phyloP scores from a whole-genome alignment of 2,113 vertebrate genomes.

The Drymodes brunneopygia region DNA sequence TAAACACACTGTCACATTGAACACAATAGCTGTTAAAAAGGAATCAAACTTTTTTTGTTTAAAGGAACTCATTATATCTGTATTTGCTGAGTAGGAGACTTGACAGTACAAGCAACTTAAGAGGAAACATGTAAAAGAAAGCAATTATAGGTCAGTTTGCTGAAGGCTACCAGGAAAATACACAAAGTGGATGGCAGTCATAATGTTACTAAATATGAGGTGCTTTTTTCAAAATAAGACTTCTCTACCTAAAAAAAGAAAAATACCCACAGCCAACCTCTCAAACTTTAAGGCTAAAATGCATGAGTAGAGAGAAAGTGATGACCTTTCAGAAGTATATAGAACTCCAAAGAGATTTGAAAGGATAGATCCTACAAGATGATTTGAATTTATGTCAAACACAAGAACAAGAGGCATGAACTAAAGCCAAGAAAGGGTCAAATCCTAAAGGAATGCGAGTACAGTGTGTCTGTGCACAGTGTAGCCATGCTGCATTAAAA shows the following conservation, averaged over 20 bases:
- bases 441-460: background rate
- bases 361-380: background rate
- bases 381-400: conserved; percentile 36
- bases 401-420: background rate
- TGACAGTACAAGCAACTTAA: background rate
- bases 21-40: conserved; percentile 27
- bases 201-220: background rate
- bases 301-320: background rate
- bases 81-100: background rate
- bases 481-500: background rate
- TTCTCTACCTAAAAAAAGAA: background rate
- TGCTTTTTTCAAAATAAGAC: background rate
- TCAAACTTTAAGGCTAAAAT: background rate
- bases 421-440: conserved; percentile 12
- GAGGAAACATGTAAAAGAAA: background rate
- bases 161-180: background rate
- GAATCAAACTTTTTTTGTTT: background rate
- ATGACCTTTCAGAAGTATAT: background rate
- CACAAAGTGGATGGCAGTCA: background rate
- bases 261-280: background rate
- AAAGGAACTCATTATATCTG: background rate
- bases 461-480: background rate
- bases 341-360: background rate
- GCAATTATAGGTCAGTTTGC: background rate
- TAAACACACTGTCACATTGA: background rate